Evolutionary conservation across 2,113 vertebrate genomes (phyloP).

Genomic region (Tauraco erythrolophus): DNA sequence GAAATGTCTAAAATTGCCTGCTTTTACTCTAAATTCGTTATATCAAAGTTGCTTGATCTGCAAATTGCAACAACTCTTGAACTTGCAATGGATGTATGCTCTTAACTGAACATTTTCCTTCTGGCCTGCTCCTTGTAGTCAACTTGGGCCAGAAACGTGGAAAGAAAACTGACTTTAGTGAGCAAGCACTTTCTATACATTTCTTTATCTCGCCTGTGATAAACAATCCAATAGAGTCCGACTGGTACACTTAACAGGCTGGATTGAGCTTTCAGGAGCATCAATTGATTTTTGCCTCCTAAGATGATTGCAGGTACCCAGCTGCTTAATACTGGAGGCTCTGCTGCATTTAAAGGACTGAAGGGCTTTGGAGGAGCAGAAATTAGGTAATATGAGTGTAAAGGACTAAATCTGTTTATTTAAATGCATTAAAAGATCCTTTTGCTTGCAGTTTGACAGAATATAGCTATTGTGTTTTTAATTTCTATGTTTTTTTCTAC

Average conservation of each 20-base stretch:
- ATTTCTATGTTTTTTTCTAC: background rate
- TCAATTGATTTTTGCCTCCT: background rate
- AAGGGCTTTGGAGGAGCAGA: background rate
- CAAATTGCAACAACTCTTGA: slow-evolving; percentile 2
- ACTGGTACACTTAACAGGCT: background rate
- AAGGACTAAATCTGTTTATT: background rate
- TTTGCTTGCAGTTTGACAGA: background rate
- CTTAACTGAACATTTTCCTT: background rate
- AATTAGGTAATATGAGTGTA: background rate
- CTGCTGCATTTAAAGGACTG: background rate
- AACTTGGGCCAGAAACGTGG: background rate
- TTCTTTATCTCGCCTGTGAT: background rate
- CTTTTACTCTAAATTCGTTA: slow-evolving; percentile 23
- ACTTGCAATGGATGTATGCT: background rate
- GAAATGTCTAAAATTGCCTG: slow-evolving; percentile 15
- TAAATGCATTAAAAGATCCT: background rate
- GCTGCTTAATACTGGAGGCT: background rate
- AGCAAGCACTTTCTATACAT: background rate
- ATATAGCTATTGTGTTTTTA: background rate
- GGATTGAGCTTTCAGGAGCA: background rate
- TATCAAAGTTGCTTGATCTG: slow-evolving; percentile 16
- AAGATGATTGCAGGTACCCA: background rate
- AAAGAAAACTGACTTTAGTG: background rate
- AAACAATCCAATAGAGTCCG: background rate
- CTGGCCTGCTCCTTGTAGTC: background rate